Conservation (phyloP, 2,113 vertebrate genomes). For the Balaeniceps rex region DNA sequence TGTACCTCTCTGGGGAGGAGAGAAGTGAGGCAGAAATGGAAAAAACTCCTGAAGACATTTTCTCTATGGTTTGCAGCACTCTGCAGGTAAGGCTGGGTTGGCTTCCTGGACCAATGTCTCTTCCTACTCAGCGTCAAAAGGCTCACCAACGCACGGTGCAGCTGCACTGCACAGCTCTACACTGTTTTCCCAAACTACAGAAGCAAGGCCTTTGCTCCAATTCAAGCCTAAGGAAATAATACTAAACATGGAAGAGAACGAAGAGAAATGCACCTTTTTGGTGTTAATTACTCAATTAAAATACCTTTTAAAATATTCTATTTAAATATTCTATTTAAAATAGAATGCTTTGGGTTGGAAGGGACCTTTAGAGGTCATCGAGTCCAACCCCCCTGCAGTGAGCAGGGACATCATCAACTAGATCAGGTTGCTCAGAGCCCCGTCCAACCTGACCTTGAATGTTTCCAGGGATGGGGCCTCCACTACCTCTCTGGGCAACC, state of each 20-base stretch:
- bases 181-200: not conserved
- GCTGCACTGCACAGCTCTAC: too few species aligned
- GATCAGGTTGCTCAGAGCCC: too few species aligned
- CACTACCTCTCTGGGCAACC: too few species aligned
- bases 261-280: not conserved
- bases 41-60: not conserved
- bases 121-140: not conserved
- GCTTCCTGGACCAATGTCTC: not conserved
- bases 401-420: too few species aligned
- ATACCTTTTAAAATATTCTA: not conserved
- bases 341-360: too few species aligned
- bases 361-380: too few species aligned
- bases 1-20: not conserved
- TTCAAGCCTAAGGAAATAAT: not conserved
- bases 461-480: too few species aligned
- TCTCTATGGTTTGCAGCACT: not conserved
- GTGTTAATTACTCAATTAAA: not conserved
- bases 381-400: too few species aligned
- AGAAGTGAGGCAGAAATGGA: not conserved
- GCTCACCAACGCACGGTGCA: not conserved
- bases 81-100: not conserved
- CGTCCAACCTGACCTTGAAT: too few species aligned
- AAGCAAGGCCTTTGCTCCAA: not conserved
- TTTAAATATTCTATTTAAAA: too few species aligned
- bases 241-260: not conserved